These are phyloP conservation scores for Sphyrna mokarran DNA, from an alignment of 2,113 vertebrate genomes.

Conservation along the genomic window DNA sequence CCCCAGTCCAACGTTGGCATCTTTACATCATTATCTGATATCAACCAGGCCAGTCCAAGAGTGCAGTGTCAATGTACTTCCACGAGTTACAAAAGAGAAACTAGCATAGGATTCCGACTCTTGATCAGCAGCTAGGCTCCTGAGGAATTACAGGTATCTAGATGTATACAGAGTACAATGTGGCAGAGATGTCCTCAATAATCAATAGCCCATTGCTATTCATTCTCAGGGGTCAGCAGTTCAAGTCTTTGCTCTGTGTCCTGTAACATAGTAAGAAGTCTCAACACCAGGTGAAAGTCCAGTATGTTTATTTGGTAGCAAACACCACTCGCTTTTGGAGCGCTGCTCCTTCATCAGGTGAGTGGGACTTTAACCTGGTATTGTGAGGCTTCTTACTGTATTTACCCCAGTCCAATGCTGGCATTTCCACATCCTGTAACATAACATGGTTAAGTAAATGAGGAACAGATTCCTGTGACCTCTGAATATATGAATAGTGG, in stretches of 20 bases:
- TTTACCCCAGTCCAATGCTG: too few species aligned
- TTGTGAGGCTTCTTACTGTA: too few species aligned
- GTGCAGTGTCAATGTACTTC: background rate
- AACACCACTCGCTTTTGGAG: too few species aligned
- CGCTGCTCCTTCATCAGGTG: too few species aligned
- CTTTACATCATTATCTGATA: background rate
- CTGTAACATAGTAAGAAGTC: background rate
- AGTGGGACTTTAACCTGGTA: too few species aligned
- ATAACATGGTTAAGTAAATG: background rate
- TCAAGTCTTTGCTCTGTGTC: background rate
- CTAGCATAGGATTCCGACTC: background rate
- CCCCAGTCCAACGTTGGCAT: too few species aligned
- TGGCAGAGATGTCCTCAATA: background rate
- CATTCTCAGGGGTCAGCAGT: background rate
- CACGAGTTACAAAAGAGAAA: background rate
- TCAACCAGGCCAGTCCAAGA: background rate
- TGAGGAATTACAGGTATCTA: background rate
- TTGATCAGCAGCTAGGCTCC: background rate
- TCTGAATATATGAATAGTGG: background rate
- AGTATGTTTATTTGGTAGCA: too few species aligned
- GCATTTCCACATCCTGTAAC: background rate
- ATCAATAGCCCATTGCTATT: background rate
- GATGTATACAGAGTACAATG: background rate
- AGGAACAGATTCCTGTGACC: background rate
- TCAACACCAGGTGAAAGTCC: too few species aligned